Percentiles rank a stretch among this genome's conserved stretches.
These are phyloP conservation scores for Iselma pallidipennis DNA, from an alignment of 2,888 invertebrate species.

Conservation along the genomic window DNA sequence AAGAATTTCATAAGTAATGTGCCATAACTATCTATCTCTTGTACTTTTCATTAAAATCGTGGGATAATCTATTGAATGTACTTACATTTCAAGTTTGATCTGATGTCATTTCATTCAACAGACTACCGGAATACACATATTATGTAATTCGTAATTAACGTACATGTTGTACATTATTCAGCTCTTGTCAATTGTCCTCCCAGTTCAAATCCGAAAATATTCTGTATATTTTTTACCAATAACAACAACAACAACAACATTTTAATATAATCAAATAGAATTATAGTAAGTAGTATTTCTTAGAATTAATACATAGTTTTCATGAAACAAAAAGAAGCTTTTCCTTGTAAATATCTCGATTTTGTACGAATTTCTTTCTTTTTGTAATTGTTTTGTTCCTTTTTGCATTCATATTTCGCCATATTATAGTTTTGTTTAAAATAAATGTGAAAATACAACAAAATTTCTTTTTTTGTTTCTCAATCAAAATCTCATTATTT, in stretches of 20 bases:
- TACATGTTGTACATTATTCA: not conserved
- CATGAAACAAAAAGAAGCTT: not conserved
- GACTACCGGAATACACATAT: not conserved
- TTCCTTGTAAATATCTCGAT: constrained; percentile 20
- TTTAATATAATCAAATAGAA: constrained; percentile 14
- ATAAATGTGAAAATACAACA: not conserved
- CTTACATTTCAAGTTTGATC: constrained; percentile 7
- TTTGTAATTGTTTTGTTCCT: not conserved
- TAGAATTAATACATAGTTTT: constrained; percentile 8
- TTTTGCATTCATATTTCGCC: constrained; percentile 2
- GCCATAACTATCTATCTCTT: constrained; percentile 11
- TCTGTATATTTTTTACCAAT: constrained; percentile 14
- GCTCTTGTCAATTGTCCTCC: not conserved
- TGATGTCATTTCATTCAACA: not conserved
- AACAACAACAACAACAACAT: too few species aligned
- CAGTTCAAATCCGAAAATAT: not conserved
- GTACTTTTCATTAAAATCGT: not conserved
- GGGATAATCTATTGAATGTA: constrained; percentile 12
- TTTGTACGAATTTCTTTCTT: constrained; percentile 16
- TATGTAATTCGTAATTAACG: not conserved
- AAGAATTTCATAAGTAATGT: constrained; percentile 7
- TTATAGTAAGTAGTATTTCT: constrained; percentile 14
- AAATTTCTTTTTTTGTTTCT: not conserved
- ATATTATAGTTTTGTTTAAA: not conserved
- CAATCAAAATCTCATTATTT: not conserved